Evolutionary conservation across 2,797 vertebrate species (phyloP).

Genomic region (Sternarchorhynchus goeldii): DNA sequence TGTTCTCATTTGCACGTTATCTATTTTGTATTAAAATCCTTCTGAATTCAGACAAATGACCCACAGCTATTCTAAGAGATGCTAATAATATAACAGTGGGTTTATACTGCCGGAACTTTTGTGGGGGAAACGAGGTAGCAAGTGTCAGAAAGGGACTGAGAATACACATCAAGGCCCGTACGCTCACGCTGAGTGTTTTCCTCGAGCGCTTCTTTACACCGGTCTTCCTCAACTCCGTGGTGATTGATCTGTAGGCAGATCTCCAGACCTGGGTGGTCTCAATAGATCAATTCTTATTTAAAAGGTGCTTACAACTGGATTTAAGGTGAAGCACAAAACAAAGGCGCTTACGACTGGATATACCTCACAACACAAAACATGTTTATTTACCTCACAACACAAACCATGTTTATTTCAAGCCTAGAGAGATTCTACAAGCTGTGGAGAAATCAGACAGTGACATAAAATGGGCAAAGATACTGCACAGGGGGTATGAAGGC

Average conservation of each 20-base stretch:
- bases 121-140: neutral
- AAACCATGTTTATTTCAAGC: slow-evolving; percentile 4
- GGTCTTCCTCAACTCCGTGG: slow-evolving; percentile 23
- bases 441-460: neutral
- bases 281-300: slow-evolving; percentile 43
- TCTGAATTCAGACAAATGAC: slow-evolving; percentile 13
- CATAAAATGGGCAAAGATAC: neutral
- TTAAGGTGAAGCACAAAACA: slow-evolving; percentile 19
- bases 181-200: slow-evolving; percentile 5
- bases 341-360: neutral
- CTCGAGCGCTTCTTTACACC: slow-evolving; percentile 22
- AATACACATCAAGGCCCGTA: slow-evolving; percentile 26
- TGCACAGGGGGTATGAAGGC: neutral
- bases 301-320: slow-evolving; percentile 25
- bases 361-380: neutral
- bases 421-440: slow-evolving; percentile 2
- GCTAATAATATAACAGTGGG: neutral
- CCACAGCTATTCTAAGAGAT: neutral
- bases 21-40: slow-evolving; percentile 9
- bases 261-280: slow-evolving; percentile 21
- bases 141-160: slow-evolving; percentile 1
- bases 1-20: slow-evolving; percentile 18
- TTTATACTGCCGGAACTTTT: neutral
- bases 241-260: slow-evolving; percentile 42
- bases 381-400: neutral